Conservation (phyloP, 2,113 vertebrate species). For the Carettochelys insculpta region DNA sequence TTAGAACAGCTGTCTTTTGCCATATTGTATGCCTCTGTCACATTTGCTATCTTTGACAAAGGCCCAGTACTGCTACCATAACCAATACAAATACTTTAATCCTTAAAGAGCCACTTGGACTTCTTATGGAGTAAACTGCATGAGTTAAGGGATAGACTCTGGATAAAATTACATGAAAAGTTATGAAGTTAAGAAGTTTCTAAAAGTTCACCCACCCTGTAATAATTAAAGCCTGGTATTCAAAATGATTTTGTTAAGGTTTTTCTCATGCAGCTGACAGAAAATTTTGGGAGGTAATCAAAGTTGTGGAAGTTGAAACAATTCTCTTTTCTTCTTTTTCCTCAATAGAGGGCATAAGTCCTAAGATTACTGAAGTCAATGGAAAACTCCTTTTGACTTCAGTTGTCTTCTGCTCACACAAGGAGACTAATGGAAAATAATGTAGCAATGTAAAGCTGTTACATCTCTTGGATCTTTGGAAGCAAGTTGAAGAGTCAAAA, state of each 20-base stretch:
- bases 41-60: background rate
- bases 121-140: background rate
- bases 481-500: constrained; percentile 29
- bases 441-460: no score
- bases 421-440: background rate
- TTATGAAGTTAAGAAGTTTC: background rate
- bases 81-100: background rate
- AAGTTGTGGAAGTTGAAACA: background rate
- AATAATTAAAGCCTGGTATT: background rate
- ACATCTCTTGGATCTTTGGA: background rate
- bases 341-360: background rate
- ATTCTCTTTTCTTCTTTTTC: background rate
- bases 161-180: background rate
- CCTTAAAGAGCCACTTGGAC: background rate
- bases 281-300: background rate
- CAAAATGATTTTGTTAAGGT: background rate
- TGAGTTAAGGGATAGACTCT: background rate
- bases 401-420: background rate
- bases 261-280: background rate
- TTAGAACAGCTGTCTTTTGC: background rate
- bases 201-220: background rate
- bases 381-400: background rate
- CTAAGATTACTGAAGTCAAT: background rate
- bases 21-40: background rate
- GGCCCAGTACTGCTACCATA: background rate